phyloP scores from a whole-genome alignment of 2,888 invertebrate genomes.

The Parnassius glacialis region DNA sequence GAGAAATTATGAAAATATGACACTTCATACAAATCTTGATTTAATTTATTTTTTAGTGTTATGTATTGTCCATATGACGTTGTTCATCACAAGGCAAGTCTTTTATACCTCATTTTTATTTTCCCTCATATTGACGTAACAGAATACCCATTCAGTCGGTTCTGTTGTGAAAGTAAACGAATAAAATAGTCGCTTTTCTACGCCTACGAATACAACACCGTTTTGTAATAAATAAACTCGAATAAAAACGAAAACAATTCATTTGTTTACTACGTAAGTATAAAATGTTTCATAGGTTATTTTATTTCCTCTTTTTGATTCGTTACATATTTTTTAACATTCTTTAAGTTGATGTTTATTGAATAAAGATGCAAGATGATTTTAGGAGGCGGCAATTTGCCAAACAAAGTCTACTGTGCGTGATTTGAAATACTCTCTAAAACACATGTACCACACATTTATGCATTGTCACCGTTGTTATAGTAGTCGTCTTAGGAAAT shows the following conservation, averaged over 20 bases:
- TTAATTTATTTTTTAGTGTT: neutral
- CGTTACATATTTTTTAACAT: too few species aligned
- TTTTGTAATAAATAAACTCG: slow-evolving; percentile 1
- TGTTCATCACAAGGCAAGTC: neutral
- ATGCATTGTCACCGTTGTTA: too few species aligned
- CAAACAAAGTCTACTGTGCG: too few species aligned
- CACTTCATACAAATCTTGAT: neutral
- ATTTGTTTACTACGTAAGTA: neutral
- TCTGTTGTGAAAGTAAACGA: slow-evolving; percentile 13
- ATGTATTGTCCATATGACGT: neutral
- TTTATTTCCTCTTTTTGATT: too few species aligned
- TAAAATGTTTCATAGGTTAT: neutral
- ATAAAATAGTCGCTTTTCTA: slow-evolving; percentile 3
- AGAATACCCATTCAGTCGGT: slow-evolving; percentile 4
- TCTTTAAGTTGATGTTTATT: too few species aligned
- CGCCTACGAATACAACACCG: neutral
- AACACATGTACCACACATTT: too few species aligned
- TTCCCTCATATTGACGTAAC: neutral
- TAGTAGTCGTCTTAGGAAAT: too few species aligned
- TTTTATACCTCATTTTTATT: neutral
- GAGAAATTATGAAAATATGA: too few species aligned
- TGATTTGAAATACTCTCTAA: too few species aligned
- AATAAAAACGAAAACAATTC: neutral
- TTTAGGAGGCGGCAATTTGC: too few species aligned
- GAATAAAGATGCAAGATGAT: too few species aligned